Conservation (phyloP, 1,140 invertebrate species). For the Conus ventricosus region DNA sequence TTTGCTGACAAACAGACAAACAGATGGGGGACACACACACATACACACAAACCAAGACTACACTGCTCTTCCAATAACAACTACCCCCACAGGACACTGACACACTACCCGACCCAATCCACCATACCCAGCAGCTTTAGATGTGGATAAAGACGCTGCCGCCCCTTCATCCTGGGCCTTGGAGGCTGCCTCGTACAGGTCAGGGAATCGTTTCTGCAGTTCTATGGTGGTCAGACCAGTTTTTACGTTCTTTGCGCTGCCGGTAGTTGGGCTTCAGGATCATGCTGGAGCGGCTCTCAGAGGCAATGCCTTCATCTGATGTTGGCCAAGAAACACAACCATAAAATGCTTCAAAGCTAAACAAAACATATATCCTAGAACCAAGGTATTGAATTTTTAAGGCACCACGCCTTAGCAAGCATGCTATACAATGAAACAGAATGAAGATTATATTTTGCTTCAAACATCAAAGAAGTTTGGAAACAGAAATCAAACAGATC, state of each 20-base stretch:
- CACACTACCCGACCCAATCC: no score
- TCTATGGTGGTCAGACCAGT: slow-evolving; percentile 74
- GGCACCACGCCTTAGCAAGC: no score
- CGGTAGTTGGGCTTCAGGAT: slow-evolving; percentile 72
- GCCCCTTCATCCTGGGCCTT: slow-evolving; percentile 27
- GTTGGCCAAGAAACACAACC: neutral
- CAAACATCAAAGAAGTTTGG: no score
- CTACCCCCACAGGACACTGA: no score
- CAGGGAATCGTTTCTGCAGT: slow-evolving; percentile 72
- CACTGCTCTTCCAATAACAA: no score
- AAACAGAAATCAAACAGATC: no score
- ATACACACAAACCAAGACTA: no score
- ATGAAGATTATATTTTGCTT: no score
- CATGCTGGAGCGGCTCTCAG: slow-evolving; percentile 32
- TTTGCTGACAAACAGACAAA: no score
- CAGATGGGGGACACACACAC: no score
- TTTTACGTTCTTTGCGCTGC: slow-evolving; percentile 72
- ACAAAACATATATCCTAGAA: neutral
- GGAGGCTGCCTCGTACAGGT: slow-evolving; percentile 58
- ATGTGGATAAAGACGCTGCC: neutral
- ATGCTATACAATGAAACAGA: no score
- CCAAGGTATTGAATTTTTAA: no score
- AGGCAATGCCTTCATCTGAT: slow-evolving; percentile 30
- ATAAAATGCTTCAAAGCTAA: neutral
- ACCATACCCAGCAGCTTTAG: slow-evolving; percentile 29